Percentiles rank a stretch among this genome's conserved stretches.
Conservation (phyloP, 2,888 invertebrate genomes). For the Drosophila dives region DNA sequence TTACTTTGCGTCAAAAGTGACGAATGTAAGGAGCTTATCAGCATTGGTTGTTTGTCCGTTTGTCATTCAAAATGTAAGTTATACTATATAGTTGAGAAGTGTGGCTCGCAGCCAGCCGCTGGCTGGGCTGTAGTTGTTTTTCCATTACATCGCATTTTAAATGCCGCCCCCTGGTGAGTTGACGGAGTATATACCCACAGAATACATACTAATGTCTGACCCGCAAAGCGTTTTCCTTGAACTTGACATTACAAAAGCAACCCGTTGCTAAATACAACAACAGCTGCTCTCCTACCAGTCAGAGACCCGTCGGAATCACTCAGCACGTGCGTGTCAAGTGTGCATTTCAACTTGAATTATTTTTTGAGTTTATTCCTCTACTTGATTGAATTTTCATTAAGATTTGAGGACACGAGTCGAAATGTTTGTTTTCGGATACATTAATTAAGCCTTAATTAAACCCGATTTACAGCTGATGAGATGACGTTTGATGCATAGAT, state of each 20-base stretch:
- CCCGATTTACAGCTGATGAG: constrained; percentile 31
- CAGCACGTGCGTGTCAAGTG: constrained; percentile 62
- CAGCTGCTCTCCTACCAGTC: constrained; percentile 11
- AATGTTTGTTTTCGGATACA: constrained; percentile 23
- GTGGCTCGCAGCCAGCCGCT: neutral
- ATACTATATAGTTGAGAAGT: neutral
- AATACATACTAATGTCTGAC: constrained; percentile 34
- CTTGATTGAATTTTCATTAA: neutral
- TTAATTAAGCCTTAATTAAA: constrained; percentile 48
- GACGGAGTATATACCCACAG: constrained; percentile 5
- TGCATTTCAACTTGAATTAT: constrained; percentile 20
- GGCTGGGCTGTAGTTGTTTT: constrained; percentile 7
- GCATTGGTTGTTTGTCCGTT: constrained; percentile 34
- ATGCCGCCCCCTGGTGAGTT: constrained; percentile 24
- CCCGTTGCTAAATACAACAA: constrained; percentile 48
- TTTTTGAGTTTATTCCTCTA: neutral
- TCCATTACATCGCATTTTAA: constrained; percentile 54
- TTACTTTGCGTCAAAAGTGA: constrained; percentile 54
- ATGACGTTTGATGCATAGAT: neutral
- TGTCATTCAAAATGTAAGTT: constrained; percentile 47
- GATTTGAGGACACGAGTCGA: constrained; percentile 9
- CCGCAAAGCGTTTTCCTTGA: constrained; percentile 72
- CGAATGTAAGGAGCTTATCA: constrained; percentile 53
- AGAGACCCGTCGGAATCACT: constrained; percentile 29
- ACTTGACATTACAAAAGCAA: constrained; percentile 67